Base-by-base conservation (phyloP, 2,797 vertebrate species). In the Scolopax bukidnonensis region DNA sequence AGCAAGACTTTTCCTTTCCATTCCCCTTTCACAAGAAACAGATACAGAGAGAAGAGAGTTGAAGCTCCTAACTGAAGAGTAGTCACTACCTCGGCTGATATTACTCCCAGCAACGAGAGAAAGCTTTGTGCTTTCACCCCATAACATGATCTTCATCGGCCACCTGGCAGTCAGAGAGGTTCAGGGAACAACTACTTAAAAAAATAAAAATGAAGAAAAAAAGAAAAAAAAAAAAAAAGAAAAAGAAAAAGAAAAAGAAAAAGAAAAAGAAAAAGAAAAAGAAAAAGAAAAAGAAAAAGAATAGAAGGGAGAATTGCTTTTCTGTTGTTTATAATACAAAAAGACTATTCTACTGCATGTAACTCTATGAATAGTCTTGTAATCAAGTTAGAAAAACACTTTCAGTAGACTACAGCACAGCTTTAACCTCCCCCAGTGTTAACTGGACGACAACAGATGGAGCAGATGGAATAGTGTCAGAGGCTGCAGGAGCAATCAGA, bases 391-490 rank as follows among this genome's bases (percentile, higher is more conserved):
- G 65, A 90, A 95, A 92, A 93, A 43, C 32, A 81, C 77, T 82
- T 89, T 50, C 61, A 73, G 47, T 65, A 91, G 60, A 10, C 33
- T 47, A 32, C 16, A 77, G 19, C 59, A 47, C 88, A 95, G 73
- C 74, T 87, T 59, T 79, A 77, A 82, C 92, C 89, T 95, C 45
- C 84, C 65, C 53, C 68, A 59, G 54, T 36, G 27, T 88, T 97
- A 97, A 95, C 90, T 67, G 92, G 91, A 89, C 21, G 13, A 90
- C 76, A 93, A 64, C 89, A 97, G 95, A 95, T 91, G 91, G 93
- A 97, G 75, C 97, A 97, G 96, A 97, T 97, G 96, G 93, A 93
- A 60, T 5, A 86, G 85, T 32, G 30, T 91, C 81, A 93, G 82
- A 89, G 88, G 84, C 85, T 89, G 73, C 64, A 87, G 76, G 51